phyloP scores from a whole-genome alignment of 2,888 invertebrate genomes.

The Thyatira batis region DNA sequence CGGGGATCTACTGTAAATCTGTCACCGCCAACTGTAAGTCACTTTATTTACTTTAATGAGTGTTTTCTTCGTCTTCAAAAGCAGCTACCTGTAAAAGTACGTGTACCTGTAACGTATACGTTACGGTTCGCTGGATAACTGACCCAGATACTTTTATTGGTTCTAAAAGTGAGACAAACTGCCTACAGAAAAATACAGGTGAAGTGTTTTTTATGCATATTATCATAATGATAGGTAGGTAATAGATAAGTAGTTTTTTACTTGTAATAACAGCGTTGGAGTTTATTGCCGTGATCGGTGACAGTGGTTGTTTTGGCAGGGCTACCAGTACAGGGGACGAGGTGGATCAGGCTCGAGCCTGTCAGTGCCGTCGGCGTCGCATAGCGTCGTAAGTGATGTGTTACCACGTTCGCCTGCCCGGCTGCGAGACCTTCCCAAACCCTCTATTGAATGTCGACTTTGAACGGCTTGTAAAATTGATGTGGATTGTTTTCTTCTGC shows the following conservation, averaged over 20 bases:
- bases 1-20: slow-evolving; percentile 92
- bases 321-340: slow-evolving; percentile 85
- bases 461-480: slow-evolving; percentile 64
- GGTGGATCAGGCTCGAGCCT: slow-evolving; percentile 91
- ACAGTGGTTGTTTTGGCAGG: slow-evolving; percentile 78
- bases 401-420: slow-evolving; percentile 56
- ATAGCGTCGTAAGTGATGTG: slow-evolving; percentile 85
- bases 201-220: background rate
- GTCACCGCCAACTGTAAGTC: slow-evolving; percentile 94
- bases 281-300: slow-evolving; percentile 31
- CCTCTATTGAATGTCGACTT: slow-evolving; percentile 65
- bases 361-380: slow-evolving; percentile 90
- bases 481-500: slow-evolving; percentile 69
- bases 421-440: slow-evolving; percentile 56
- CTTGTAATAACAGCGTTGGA: slow-evolving; percentile 13
- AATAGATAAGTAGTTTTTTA: background rate
- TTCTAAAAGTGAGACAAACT: background rate
- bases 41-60: slow-evolving; percentile 10
- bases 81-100: slow-evolving; percentile 31
- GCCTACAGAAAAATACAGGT: background rate
- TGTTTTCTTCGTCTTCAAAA: slow-evolving; percentile 6
- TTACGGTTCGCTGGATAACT: background rate
- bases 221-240: background rate
- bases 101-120: no score
- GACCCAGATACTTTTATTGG: background rate